Conservation (phyloP, 35 echinoderm and acorn worm species). For the Apostichopus japonicus region DNA sequence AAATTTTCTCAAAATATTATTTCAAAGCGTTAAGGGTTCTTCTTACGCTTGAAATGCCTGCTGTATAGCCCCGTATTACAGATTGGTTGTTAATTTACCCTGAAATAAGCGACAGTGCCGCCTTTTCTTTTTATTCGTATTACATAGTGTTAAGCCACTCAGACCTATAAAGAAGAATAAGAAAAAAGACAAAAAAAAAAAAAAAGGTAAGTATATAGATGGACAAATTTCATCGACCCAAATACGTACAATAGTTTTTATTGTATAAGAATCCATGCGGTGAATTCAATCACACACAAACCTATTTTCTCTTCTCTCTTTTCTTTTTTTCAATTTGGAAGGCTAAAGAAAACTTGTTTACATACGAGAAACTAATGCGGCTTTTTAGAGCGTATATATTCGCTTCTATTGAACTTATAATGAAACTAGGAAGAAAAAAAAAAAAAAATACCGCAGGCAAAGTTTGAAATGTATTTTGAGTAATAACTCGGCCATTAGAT, state of each 20-base stretch:
- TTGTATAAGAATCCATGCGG: constrained; percentile 15
- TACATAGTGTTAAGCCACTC: constrained; percentile 8
- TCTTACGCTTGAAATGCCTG: constrained; percentile 25
- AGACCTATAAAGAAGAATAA: constrained; percentile 10
- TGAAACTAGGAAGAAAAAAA: background rate
- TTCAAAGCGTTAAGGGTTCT: constrained; percentile 41
- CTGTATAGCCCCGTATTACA: constrained; percentile 16
- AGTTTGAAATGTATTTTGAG: too few relatives aligned
- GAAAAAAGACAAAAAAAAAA: background rate
- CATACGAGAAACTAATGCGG: constrained; percentile 52
- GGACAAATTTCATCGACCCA: constrained; percentile 29
- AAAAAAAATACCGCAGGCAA: too few relatives aligned
- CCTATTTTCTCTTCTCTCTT: background rate
- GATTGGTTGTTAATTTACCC: constrained; percentile 49
- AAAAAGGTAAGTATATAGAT: background rate
- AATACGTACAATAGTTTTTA: constrained; percentile 48
- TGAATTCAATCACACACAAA: constrained; percentile 58
- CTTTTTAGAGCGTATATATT: constrained; percentile 56
- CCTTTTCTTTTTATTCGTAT: background rate
- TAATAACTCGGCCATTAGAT: too few relatives aligned
- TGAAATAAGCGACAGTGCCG: constrained; percentile 37
- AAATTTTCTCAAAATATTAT: constrained; percentile 61
- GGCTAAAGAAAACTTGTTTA: constrained; percentile 61
- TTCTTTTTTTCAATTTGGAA: constrained; percentile 39
- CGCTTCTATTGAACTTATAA: background rate